Conservation (phyloP, 92 coral and sea anemone species). For the Pocillopora meandrina region DNA sequence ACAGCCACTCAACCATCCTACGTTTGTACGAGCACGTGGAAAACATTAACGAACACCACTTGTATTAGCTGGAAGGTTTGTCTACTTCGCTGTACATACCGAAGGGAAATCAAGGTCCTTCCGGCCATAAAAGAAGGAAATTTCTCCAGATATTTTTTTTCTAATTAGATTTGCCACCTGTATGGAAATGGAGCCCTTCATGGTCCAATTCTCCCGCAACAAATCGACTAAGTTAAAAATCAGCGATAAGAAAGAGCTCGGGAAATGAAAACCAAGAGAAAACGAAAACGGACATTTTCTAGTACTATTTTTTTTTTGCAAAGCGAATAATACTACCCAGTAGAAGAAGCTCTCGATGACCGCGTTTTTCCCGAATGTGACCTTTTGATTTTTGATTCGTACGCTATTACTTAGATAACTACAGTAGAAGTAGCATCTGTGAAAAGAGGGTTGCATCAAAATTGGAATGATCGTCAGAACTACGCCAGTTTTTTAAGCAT, state of each 20-base stretch:
- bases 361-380: neutral
- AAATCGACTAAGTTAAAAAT: constrained; percentile 7
- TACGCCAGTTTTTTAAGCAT: neutral
- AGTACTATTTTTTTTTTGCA: neutral
- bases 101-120: neutral
- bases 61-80: too few relatives aligned
- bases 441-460: neutral
- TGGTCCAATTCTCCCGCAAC: constrained; percentile 9
- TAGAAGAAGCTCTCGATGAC: neutral
- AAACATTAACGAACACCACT: neutral
- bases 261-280: neutral
- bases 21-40: constrained; percentile 6
- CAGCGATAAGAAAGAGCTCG: neutral
- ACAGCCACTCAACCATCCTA: constrained; percentile 2
- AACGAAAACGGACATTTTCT: neutral
- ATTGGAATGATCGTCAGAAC: neutral
- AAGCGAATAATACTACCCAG: neutral
- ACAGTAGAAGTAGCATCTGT: neutral
- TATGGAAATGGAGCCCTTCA: constrained; percentile 10
- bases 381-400: neutral
- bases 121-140: too few relatives aligned
- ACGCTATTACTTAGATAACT: neutral
- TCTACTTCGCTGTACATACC: too few relatives aligned
- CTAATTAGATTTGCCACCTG: constrained; percentile 32
- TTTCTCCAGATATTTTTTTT: neutral